Evolutionary conservation across 1,140 invertebrate species (phyloP), one percentile per base, ranked within the genome.

Genomic region (Helicoverpa zea): DNA sequence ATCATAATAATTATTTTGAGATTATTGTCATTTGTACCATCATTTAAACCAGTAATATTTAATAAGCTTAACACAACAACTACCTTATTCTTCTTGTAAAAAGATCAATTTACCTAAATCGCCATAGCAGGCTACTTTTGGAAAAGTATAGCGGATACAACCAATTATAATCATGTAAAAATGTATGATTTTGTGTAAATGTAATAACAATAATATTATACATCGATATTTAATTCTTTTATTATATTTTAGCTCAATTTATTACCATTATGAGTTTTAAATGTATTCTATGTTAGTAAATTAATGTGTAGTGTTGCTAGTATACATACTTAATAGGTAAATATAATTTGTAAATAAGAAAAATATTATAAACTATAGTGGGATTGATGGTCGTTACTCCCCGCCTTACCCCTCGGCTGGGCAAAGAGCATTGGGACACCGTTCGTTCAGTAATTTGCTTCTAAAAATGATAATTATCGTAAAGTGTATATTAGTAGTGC

Each of bases 1-100:
- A 61, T 61, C 56, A 59, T 75, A 75, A 75, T 75, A 75, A 75
- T 61, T 61, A 61, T 30, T 35, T 54, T 43, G 61, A 64, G 61
- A 64, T 64, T 64, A 64, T 16, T 61, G 18, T 61, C 23, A 23
- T 16, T 61, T n/a, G 14, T 64, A 64, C n/a, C 13, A 30, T 29
- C n/a, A 12, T 23, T 30, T 13, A 23, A 23, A 13, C 59, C 13
- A 43, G n/a, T 54, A 54, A 10, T 23, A 58, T 58, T 58, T 58
- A 1, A 23, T 58, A 58, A 58, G 56, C 56, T 10, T 58, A 18
- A 1, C 5, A 16, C 7, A 58, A 10, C 23, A 58, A 58, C 16
- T 58, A 56, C 35, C 35, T 35, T 35, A 35, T 35, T 35, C 0
- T 35, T 35, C 35, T 2, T 35, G 35, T 35, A 35, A 35, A 35